phyloP scores from a whole-genome alignment of 2,888 invertebrate genomes.

The Tinea semifulvella region DNA sequence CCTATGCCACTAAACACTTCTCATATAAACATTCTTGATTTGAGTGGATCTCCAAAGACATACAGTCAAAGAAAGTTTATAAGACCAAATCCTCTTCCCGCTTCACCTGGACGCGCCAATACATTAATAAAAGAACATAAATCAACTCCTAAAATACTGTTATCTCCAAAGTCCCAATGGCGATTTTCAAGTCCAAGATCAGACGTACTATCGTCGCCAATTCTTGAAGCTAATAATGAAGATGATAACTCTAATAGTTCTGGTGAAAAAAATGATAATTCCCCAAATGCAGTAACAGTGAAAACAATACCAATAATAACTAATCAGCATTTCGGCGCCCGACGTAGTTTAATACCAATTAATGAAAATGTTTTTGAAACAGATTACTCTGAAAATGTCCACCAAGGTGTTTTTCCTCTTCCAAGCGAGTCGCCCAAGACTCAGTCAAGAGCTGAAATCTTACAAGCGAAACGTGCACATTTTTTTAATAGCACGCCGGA shows the following conservation, averaged over 20 bases:
- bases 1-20: constrained; percentile 37
- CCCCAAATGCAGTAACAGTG: constrained; percentile 38
- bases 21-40: constrained; percentile 72
- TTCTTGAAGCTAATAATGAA: constrained; percentile 83
- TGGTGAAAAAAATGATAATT: constrained; percentile 57
- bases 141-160: constrained; percentile 69
- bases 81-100: constrained; percentile 52
- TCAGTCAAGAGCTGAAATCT: constrained; percentile 53
- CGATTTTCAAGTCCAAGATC: constrained; percentile 78
- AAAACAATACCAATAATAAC: constrained; percentile 58
- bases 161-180: constrained; percentile 77
- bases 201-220: constrained; percentile 86
- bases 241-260: constrained; percentile 75
- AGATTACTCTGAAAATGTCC: constrained; percentile 33
- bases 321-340: constrained; percentile 57
- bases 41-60: constrained; percentile 76
- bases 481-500: constrained; percentile 60
- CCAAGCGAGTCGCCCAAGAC: constrained; percentile 46
- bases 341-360: constrained; percentile 53
- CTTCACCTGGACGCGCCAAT: constrained; percentile 64
- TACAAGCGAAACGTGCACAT: constrained; percentile 70
- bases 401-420: constrained; percentile 57
- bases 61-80: constrained; percentile 71
- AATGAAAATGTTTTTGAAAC: constrained; percentile 40
- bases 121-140: constrained; percentile 61